Evolutionary conservation across 2,888 invertebrate genomes (phyloP), one percentile per base, ranked within the genome.

Genomic region (Clanis bilineata): DNA sequence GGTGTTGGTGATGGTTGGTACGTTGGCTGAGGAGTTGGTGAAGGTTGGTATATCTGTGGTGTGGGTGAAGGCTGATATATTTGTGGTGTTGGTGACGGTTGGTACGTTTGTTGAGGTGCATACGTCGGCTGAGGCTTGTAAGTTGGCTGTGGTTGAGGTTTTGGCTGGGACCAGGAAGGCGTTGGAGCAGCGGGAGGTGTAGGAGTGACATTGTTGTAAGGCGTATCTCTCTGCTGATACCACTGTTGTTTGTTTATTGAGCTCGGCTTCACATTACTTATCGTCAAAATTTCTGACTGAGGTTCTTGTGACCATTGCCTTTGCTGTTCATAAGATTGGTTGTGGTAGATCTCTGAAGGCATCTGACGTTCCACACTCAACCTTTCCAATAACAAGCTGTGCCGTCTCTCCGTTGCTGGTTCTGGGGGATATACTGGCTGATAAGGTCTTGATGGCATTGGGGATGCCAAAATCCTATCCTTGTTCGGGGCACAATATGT

Each of bases 261-360:
- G 67, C 92, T 92, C 2, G 92, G 92, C 63, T 92, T 92, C 0
- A 92, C 87, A 64, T 92, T 92, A 62, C 88, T 90, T 1, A 88
- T 86, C 22, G 79, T 86, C 1, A 92, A 69, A 39, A 92, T 85
- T 72, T 92, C 92, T 4, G 90, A 86, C 65, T 89, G 86, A 12
- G 92, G 92, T 66, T 91, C 91, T 66, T 84, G 82, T 6, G 79
- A 74, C 74, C 77, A 85, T 67, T 85, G 88, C 22, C 75, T 74
- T 66, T 86, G 84, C 63, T 88, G 80, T 32, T 88, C 89, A 47
- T 73, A 74, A 38, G 67, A 68, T 71, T 89, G 90, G 61, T 77
- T 86, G 47, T 88, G 89, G 62, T 89, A 87, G 23, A 83, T 74
- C 57, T 90, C 90, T 12, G 87, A 62, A 3, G 91, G 89, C 66